Conservation (phyloP, 1,140 invertebrate species). For the Saccostrea echinata region DNA sequence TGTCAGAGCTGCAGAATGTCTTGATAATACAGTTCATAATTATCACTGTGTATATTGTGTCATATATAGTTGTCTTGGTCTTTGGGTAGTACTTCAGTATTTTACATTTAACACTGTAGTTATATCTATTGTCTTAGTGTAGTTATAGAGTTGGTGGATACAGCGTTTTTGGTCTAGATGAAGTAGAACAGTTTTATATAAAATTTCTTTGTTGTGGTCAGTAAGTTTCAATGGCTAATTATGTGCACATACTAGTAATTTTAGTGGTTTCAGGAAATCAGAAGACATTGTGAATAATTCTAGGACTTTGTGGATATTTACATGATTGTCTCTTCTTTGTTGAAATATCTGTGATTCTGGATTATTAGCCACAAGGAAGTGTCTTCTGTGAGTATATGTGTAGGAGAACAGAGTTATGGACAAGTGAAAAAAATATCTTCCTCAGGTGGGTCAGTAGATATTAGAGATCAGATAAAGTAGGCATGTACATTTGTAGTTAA, state of each 20-base stretch:
- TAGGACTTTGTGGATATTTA: neutral
- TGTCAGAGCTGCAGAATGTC: neutral
- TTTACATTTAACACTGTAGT: neutral
- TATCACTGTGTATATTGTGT: neutral
- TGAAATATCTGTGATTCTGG: neutral
- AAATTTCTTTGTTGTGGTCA: neutral
- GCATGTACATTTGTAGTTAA: neutral
- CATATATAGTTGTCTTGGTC: neutral
- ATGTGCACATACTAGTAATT: neutral
- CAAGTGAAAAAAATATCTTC: neutral
- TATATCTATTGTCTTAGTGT: neutral
- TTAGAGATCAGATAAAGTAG: neutral
- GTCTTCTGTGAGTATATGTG: neutral
- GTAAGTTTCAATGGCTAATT: neutral
- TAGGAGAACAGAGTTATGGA: neutral
- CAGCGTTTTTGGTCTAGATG: neutral
- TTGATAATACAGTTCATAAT: neutral
- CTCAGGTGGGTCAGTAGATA: conserved; percentile 11
- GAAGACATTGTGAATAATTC: neutral
- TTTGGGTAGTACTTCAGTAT: neutral
- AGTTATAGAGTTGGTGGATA: neutral
- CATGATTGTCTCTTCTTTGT: neutral
- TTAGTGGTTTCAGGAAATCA: neutral
- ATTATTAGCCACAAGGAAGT: neutral
- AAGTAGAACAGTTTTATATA: neutral